Evolutionary conservation across 2,888 invertebrate genomes (phyloP).

Genomic region (Drosophila parthenogenetica): DNA sequence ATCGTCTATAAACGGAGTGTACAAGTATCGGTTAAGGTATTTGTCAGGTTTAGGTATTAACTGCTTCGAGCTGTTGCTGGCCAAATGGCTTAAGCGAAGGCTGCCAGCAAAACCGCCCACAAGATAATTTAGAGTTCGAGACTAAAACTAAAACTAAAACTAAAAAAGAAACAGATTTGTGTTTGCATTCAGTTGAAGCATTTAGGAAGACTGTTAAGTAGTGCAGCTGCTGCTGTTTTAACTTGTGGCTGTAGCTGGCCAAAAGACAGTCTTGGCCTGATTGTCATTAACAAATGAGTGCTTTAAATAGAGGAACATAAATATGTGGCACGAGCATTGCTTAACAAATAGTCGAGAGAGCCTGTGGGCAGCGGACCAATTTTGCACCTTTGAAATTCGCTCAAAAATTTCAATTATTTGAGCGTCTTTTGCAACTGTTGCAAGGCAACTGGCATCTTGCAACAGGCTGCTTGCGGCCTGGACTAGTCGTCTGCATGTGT

Average conservation of each 20-base stretch:
- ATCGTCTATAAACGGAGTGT: slow-evolving; percentile 17
- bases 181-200: slow-evolving; percentile 19
- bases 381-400: slow-evolving; percentile 63
- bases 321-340: slow-evolving; percentile 51
- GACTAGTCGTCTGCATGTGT: slow-evolving; percentile 47
- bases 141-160: slow-evolving; percentile 8
- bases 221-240: slow-evolving; percentile 25
- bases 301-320: slow-evolving; percentile 41
- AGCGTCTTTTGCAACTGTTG: slow-evolving; percentile 25
- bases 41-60: slow-evolving; percentile 20
- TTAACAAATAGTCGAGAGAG: slow-evolving; percentile 37
- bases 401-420: slow-evolving; percentile 68
- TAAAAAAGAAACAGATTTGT: slow-evolving; percentile 14
- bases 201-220: slow-evolving; percentile 21
- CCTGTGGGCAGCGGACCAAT: slow-evolving; percentile 40
- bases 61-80: slow-evolving; percentile 2
- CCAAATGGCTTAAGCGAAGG: slow-evolving; percentile 14
- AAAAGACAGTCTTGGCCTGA: slow-evolving; percentile 29
- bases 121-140: slow-evolving; percentile 7
- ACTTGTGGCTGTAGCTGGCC: background rate
- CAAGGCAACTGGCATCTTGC: slow-evolving; percentile 10
- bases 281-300: slow-evolving; percentile 68
- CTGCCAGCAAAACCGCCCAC: slow-evolving; percentile 46
- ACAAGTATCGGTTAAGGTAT: background rate
- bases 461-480: slow-evolving; percentile 31